Base-by-base conservation (phyloP, 2,888 invertebrate species). In the Platypus cylindrus region DNA sequence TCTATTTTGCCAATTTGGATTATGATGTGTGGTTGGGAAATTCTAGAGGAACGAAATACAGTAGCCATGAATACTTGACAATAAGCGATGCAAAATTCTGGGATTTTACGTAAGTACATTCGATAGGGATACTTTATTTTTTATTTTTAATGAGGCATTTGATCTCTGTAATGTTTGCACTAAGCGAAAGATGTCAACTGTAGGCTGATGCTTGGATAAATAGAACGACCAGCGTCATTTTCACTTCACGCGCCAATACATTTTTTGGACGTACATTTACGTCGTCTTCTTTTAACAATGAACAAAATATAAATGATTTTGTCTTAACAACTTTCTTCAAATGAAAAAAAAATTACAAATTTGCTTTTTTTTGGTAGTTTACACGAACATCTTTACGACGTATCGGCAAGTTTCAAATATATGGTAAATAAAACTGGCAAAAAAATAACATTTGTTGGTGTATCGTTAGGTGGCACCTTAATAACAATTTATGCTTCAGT, bases 401-500 rank as follows among this genome's bases (percentile, higher is more conserved):
- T 91, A 32, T 86, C 91, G 4, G 83, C 87, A 0, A 75, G 71
- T 48, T 73, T 91, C 40, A 79, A 90, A 55, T 77, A 79, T 46
- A 63, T 72, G 2, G 53, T 72, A 17, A 48, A 58, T 1, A 45
- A 41, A 8, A 71, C 72, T 1, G 58, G 62, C 1, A 58, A 65
- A 28, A 45, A 58, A n/a, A 45, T 46, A 4, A 58, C 65, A 18
- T 90, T 85, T 54, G 64, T 87, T 25, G 91, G 90, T 0, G 87
- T 90, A 60, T 89, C 86, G 0, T 86, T 90, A 75, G 90, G 89
- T 1, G 78, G 81, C 1, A 77, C 82, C 0, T 65, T 71, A 36
- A 69, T 77, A 43, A 77, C 75, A 50, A 74, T 75, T 2, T 65
- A 82, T 56, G 65, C 78, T 30, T 73, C 77, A 3, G 68, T 71